These are phyloP conservation scores for Leptinotarsa lineolata DNA, from an alignment of 1,140 invertebrate genomes.

Conservation along the genomic window DNA sequence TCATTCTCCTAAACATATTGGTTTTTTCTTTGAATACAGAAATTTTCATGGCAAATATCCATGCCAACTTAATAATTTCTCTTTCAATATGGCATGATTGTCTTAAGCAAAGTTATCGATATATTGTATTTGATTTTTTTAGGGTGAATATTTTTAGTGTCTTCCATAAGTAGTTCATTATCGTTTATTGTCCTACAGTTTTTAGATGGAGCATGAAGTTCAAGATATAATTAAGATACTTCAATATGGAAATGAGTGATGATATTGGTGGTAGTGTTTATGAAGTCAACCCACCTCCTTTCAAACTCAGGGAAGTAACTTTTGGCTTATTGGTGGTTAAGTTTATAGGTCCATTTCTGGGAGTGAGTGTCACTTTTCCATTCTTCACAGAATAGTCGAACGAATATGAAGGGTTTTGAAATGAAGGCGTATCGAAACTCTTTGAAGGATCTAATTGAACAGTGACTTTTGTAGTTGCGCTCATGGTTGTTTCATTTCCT, in stretches of 20 bases:
- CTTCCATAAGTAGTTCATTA: no score
- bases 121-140: not conserved
- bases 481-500: conserved; percentile 8
- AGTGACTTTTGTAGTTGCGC: conserved; percentile 13
- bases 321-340: conserved; percentile 2
- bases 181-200: not conserved
- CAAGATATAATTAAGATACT: not conserved
- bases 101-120: no score
- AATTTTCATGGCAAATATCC: no score
- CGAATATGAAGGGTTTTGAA: conserved; percentile 25
- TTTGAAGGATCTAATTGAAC: conserved; percentile 27
- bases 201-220: not conserved
- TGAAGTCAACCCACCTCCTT: conserved; percentile 4
- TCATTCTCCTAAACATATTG: no score
- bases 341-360: conserved; percentile 13
- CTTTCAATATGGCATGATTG: no score
- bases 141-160: not conserved
- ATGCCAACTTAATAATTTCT: no score
- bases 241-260: not conserved
- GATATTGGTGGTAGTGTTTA: not conserved
- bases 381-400: conserved; percentile 28
- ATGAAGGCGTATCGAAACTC: conserved; percentile 35
- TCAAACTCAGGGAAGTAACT: not conserved
- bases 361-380: conserved; percentile 1
- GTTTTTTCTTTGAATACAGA: no score